Evolutionary conservation across 2,113 vertebrate genomes (phyloP).

Genomic region (Pimephales promelas): DNA sequence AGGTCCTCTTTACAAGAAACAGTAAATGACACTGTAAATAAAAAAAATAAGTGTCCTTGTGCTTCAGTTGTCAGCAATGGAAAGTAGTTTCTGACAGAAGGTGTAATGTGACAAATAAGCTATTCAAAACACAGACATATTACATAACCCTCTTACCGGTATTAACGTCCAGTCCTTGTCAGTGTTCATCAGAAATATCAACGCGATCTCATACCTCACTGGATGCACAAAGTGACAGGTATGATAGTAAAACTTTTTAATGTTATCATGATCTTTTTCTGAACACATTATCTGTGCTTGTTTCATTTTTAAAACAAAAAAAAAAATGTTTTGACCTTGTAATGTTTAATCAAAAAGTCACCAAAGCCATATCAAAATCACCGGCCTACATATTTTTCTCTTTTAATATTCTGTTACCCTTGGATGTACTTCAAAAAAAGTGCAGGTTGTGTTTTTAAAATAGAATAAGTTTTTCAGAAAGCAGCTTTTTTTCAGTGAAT

Average conservation of each 20-base stretch:
- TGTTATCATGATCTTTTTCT: too few relatives aligned
- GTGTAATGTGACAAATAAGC: background rate
- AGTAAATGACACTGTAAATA: conserved; percentile 26
- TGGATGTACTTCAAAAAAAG: too few relatives aligned
- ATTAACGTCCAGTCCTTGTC: background rate
- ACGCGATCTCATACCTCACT: too few relatives aligned
- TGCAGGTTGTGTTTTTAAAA: too few relatives aligned
- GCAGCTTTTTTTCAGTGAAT: too few relatives aligned
- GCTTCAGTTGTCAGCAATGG: background rate
- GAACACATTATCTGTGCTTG: too few relatives aligned
- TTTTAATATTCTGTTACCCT: too few relatives aligned
- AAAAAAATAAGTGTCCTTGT: conserved; percentile 17
- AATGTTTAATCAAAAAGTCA: background rate
- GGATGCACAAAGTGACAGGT: background rate
- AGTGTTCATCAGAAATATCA: background rate
- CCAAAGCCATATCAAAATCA: too few relatives aligned
- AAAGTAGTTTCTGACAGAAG: background rate
- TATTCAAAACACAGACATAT: background rate
- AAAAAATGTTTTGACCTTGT: background rate
- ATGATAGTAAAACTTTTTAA: background rate
- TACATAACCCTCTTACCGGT: background rate
- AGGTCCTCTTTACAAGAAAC: conserved; percentile 9
- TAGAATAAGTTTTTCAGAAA: too few relatives aligned
- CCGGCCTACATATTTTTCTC: too few relatives aligned
- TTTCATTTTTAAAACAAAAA: too few relatives aligned